phyloP scores from a whole-genome alignment of 2,113 vertebrate species.

The Eptatretus burgeri region DNA sequence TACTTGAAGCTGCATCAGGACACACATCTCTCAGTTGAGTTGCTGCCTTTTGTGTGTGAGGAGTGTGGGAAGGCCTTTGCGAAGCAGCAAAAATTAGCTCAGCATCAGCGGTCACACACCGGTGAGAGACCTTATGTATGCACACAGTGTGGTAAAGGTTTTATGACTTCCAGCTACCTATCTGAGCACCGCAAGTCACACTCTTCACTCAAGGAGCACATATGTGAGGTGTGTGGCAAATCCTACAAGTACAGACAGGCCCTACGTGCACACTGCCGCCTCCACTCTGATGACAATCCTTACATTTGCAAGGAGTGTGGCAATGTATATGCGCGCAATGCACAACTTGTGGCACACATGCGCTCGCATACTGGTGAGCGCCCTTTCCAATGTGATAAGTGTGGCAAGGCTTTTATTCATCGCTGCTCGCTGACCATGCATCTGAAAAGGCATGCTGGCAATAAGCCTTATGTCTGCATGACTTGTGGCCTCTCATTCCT shows the following conservation, averaged over 20 bases:
- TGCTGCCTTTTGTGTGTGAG: not conserved
- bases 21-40: not conserved
- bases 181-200: not conserved
- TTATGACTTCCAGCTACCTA: constrained; percentile 1
- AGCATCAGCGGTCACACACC: constrained; percentile 3
- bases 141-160: not conserved
- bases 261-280: not conserved
- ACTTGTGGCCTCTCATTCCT: constrained; percentile 10
- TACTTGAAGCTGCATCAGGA: constrained; percentile 1
- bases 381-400: not conserved
- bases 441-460: constrained; percentile 6
- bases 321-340: constrained; percentile 1
- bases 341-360: constrained; percentile 8
- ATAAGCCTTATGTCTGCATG: constrained; percentile 11
- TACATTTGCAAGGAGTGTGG: constrained; percentile 6
- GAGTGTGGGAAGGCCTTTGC: constrained; percentile 1
- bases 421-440: constrained; percentile 7
- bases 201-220: constrained; percentile 1
- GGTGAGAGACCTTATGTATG: constrained; percentile 4
- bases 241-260: not conserved
- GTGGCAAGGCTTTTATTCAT: constrained; percentile 4
- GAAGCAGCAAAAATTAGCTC: constrained; percentile 5
- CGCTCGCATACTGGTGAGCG: constrained; percentile 1
- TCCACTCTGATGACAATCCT: constrained; percentile 2
- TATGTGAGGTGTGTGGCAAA: constrained; percentile 1